Percentiles rank a stretch among this genome's conserved stretches.
Conservation (phyloP, 2,113 vertebrate species). For the Beaufortia kweichowensis region DNA sequence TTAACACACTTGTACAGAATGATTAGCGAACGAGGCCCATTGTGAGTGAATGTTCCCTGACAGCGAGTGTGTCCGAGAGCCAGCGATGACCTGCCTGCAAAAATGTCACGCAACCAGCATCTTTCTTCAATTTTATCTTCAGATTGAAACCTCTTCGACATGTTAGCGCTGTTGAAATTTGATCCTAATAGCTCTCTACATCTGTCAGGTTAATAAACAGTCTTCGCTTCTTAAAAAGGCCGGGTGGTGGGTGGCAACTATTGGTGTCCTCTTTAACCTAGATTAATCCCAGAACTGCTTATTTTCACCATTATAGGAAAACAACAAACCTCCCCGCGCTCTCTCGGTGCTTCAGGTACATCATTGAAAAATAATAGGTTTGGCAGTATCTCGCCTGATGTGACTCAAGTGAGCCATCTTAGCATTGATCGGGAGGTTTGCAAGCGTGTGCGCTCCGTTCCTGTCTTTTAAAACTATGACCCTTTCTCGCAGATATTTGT, state of each 20-base stretch:
- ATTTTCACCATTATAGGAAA: constrained; percentile 25
- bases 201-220: constrained; percentile 55
- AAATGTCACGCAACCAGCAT: constrained; percentile 11
- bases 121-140: background rate
- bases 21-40: constrained; percentile 7
- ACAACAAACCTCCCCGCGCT: constrained; percentile 21
- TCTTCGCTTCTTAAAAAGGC: background rate
- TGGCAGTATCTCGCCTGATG: constrained; percentile 9
- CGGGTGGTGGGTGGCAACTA: background rate
- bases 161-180: constrained; percentile 37
- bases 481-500: constrained; percentile 32
- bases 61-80: background rate
- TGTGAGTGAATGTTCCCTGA: constrained; percentile 32
- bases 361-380: constrained; percentile 44
- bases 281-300: constrained; percentile 20
- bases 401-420: constrained; percentile 35
- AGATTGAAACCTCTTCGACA: constrained; percentile 27
- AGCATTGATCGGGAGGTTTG: constrained; percentile 29
- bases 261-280: constrained; percentile 1
- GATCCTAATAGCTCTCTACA: constrained; percentile 48
- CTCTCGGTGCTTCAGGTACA: background rate
- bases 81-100: constrained; percentile 1
- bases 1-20: constrained; percentile 8
- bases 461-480: constrained; percentile 26
- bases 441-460: background rate